Evolutionary conservation across 2,888 invertebrate genomes (phyloP).

Genomic region (Oligia strigilis): DNA sequence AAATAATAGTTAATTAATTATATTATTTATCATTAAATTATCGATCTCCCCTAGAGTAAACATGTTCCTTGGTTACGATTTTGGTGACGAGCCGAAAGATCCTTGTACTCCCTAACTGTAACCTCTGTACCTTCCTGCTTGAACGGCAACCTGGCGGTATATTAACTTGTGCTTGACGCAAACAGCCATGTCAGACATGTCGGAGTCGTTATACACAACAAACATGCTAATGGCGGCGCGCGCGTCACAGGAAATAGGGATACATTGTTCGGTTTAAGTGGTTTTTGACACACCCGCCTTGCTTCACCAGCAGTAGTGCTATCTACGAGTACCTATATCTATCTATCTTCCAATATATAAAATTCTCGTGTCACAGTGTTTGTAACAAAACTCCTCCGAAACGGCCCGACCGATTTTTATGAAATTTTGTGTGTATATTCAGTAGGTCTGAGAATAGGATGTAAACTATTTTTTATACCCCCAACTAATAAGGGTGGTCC

Average conservation of each 20-base stretch:
- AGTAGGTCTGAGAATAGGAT: no score
- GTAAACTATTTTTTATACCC: no score
- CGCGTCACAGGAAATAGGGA: slow-evolving; percentile 48
- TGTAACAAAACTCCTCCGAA: no score
- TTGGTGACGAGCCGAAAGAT: background rate
- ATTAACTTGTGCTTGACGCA: slow-evolving; percentile 13
- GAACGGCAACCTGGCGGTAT: background rate
- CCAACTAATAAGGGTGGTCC: no score
- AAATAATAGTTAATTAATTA: no score
- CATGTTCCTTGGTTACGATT: background rate
- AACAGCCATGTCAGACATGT: slow-evolving; percentile 46
- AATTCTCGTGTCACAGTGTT: no score
- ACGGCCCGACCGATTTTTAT: no score
- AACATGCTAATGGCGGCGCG: slow-evolving; percentile 53
- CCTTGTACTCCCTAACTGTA: background rate
- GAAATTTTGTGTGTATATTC: no score
- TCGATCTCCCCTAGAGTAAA: no score
- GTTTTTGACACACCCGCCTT: slow-evolving; percentile 57
- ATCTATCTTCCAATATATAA: no score
- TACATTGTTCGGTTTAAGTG: slow-evolving; percentile 63
- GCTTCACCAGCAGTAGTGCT: slow-evolving; percentile 50
- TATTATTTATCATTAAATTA: no score
- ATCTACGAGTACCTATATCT: background rate
- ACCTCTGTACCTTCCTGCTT: background rate
- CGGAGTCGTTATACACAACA: slow-evolving; percentile 41